A percentile compares a stretch with the other conserved stretches of the same genome.
phyloP scores from a whole-genome alignment of 2,888 invertebrate genomes.

The Xestia c-nigrum region DNA sequence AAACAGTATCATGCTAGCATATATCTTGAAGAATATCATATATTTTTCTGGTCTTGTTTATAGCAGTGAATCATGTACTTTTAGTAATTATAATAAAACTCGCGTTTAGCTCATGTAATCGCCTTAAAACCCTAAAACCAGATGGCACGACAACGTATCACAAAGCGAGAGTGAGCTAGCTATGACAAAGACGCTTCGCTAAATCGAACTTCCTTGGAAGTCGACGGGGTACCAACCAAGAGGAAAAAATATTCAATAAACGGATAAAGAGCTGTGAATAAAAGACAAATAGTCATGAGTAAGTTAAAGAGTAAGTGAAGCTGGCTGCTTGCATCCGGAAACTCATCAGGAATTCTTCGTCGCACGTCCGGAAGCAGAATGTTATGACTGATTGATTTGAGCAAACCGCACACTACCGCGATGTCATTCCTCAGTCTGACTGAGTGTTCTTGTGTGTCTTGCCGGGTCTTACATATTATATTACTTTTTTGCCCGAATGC shows the following conservation, averaged over 20 bases:
- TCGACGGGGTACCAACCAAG: not conserved
- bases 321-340: slow-evolving; percentile 47
- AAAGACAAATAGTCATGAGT: slow-evolving; percentile 12
- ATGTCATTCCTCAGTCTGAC: slow-evolving; percentile 29
- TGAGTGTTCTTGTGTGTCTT: slow-evolving; percentile 20
- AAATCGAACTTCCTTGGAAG: not conserved
- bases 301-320: slow-evolving; percentile 19
- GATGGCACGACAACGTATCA: too few relatives aligned
- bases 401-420: slow-evolving; percentile 39
- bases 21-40: too few relatives aligned
- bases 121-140: too few relatives aligned
- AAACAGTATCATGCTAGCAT: too few relatives aligned
- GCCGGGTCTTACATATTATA: slow-evolving; percentile 17
- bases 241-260: not conserved
- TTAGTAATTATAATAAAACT: too few relatives aligned
- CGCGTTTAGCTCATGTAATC: too few relatives aligned
- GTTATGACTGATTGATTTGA: slow-evolving; percentile 55
- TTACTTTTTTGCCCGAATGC: not conserved
- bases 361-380: slow-evolving; percentile 43
- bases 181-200: not conserved
- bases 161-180: too few relatives aligned
- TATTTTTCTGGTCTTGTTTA: too few relatives aligned
- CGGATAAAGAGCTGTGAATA: slow-evolving; percentile 13
- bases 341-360: slow-evolving; percentile 54
- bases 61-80: too few relatives aligned